Percentiles rank a stretch among this genome's conserved stretches.
Evolutionary conservation across 2,888 invertebrate species (phyloP).

Genomic region (Odontocolon sp.): DNA sequence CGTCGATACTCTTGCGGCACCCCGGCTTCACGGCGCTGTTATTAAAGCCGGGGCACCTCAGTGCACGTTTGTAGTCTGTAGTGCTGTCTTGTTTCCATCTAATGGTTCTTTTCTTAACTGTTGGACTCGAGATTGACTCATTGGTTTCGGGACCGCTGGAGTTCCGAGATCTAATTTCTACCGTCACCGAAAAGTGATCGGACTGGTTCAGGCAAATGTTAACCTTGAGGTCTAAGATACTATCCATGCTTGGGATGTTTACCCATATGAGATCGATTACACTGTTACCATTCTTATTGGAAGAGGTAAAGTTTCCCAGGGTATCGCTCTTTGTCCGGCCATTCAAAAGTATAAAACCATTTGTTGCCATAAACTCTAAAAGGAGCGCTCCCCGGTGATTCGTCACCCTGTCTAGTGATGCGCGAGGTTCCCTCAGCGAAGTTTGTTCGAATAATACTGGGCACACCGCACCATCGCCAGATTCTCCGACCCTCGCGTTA

Average conservation of each 20-base stretch:
- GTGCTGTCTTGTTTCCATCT: too few relatives aligned
- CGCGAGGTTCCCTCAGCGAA: not conserved
- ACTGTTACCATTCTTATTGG: slow-evolving; percentile 36
- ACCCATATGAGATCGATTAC: slow-evolving; percentile 3
- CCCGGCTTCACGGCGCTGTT: too few relatives aligned
- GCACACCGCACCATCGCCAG: not conserved
- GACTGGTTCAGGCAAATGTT: not conserved
- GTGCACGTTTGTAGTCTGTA: too few relatives aligned
- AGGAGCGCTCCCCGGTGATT: not conserved
- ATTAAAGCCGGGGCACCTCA: too few relatives aligned
- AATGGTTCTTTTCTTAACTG: too few relatives aligned
- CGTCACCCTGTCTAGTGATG: not conserved
- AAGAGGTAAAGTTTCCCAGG: not conserved
- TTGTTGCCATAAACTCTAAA: not conserved
- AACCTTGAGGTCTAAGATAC: not conserved
- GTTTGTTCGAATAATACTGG: not conserved
- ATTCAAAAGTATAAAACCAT: not conserved
- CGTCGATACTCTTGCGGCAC: not conserved
- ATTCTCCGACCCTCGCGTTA: too few relatives aligned
- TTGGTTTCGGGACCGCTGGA: too few relatives aligned
- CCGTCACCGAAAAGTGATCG: not conserved
- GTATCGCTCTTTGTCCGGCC: not conserved
- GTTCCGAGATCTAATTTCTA: not conserved
- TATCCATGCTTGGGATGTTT: not conserved
- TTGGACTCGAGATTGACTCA: too few relatives aligned